A percentile compares a stretch with the other conserved stretches of the same genome.
phyloP scores from a whole-genome alignment of 2,888 invertebrate species.

The Ophion ellenae region DNA sequence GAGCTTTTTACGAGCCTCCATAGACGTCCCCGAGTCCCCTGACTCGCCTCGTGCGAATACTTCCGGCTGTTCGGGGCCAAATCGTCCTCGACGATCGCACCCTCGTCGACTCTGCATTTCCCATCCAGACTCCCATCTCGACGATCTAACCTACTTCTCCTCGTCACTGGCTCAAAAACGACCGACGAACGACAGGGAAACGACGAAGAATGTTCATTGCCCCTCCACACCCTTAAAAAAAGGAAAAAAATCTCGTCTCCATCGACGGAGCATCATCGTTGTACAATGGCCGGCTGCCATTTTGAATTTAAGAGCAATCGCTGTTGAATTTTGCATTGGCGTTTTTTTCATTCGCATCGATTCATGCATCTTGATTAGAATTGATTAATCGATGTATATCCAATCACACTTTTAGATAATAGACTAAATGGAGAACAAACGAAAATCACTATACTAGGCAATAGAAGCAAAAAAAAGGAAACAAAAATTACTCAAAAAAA shows the following conservation, averaged over 20 bases:
- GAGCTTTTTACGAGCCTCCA: conserved; percentile 62
- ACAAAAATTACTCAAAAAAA: not conserved
- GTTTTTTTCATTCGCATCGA: not conserved
- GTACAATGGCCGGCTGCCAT: not conserved
- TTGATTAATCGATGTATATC: not conserved
- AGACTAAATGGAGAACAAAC: no score
- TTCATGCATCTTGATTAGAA: no score
- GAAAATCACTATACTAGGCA: no score
- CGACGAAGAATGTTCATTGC: not conserved
- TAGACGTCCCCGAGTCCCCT: conserved; percentile 44
- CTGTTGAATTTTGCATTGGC: not conserved
- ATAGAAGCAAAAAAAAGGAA: no score
- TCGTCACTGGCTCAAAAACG: not conserved
- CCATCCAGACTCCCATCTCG: conserved; percentile 11
- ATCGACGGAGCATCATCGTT: not conserved
- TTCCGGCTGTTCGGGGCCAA: conserved; percentile 24
- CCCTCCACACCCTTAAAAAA: not conserved
- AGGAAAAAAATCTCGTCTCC: not conserved
- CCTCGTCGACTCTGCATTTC: not conserved
- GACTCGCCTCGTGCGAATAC: conserved; percentile 34
- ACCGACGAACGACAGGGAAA: not conserved
- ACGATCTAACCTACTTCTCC: not conserved
- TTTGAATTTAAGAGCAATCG: not conserved
- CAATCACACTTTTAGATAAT: no score
- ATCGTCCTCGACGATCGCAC: not conserved